Conservation (phyloP, 2,888 invertebrate genomes). For the Psylliodes chrysocephalus region DNA sequence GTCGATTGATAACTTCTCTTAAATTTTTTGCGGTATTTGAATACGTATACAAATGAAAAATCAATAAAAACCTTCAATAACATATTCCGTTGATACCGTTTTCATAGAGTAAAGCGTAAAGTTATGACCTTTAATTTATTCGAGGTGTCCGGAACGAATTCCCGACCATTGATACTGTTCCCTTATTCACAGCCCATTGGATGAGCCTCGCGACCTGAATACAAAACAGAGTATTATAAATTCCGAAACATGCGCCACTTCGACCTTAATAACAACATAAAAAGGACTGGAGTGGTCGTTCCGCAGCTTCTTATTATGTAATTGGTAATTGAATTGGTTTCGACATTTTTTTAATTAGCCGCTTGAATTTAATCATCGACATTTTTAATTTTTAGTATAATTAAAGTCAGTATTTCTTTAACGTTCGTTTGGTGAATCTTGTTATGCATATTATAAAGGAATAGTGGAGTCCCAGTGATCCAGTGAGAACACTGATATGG, state of each 20-base stretch:
- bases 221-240: constrained; percentile 57
- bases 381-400: not conserved
- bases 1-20: too few species aligned
- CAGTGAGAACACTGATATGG: too few species aligned
- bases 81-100: not conserved
- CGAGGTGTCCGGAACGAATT: not conserved
- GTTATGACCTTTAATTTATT: constrained; percentile 19
- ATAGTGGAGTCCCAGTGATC: too few species aligned
- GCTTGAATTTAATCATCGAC: constrained; percentile 29
- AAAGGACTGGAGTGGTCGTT: constrained; percentile 39
- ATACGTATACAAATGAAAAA: not conserved
- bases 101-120: not conserved
- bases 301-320: constrained; percentile 35
- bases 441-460: too few species aligned
- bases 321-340: constrained; percentile 38
- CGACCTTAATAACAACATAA: constrained; percentile 52
- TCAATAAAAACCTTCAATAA: not conserved
- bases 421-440: too few species aligned
- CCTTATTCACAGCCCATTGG: constrained; percentile 58
- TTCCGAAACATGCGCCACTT: constrained; percentile 52
- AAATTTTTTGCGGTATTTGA: too few species aligned
- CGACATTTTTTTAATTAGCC: constrained; percentile 37
- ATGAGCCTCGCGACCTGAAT: constrained; percentile 54
- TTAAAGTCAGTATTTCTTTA: too few species aligned
- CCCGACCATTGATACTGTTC: constrained; percentile 31